These are phyloP conservation scores for Cyprinella venusta DNA, from an alignment of 2,797 vertebrate genomes.

Conservation along the genomic window DNA sequence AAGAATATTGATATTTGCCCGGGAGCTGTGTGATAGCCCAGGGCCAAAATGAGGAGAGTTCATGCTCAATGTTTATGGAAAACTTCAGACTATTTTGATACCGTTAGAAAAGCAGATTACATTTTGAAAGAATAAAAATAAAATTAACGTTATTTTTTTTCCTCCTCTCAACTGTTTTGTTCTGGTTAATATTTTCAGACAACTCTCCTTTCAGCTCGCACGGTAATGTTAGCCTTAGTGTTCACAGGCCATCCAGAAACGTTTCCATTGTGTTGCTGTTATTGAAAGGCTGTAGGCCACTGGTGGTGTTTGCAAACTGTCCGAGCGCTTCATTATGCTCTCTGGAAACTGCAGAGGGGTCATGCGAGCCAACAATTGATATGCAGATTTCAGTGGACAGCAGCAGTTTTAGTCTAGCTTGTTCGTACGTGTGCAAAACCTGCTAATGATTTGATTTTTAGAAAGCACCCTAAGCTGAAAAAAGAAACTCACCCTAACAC, in stretches of 20 bases:
- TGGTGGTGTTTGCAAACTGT: conserved; percentile 54
- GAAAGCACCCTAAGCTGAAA: conserved; percentile 46
- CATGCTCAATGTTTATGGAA: neutral
- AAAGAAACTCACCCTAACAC: conserved; percentile 46
- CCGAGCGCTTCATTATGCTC: conserved; percentile 66
- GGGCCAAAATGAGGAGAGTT: neutral
- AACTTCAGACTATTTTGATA: neutral
- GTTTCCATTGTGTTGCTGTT: conserved; percentile 74
- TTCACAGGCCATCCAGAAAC: conserved; percentile 75
- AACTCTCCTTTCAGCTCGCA: conserved; percentile 10
- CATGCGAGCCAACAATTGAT: conserved; percentile 67
- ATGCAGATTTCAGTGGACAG: conserved; percentile 67
- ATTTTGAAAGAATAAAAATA: neutral
- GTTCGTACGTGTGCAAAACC: conserved; percentile 65
- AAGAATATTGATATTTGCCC: conserved; percentile 23
- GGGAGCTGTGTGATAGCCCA: neutral
- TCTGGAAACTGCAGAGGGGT: conserved; percentile 68
- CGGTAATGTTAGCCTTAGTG: conserved; percentile 28
- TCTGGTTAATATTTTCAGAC: conserved; percentile 13
- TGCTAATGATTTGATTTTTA: conserved; percentile 64
- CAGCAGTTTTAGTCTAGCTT: conserved; percentile 65
- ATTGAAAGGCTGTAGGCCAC: conserved; percentile 65
- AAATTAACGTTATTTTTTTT: neutral
- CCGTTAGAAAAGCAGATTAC: neutral
- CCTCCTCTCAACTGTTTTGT: neutral